Evolutionary conservation across 2,113 vertebrate genomes (phyloP).

Genomic region (Phyllopteryx taeniolatus): DNA sequence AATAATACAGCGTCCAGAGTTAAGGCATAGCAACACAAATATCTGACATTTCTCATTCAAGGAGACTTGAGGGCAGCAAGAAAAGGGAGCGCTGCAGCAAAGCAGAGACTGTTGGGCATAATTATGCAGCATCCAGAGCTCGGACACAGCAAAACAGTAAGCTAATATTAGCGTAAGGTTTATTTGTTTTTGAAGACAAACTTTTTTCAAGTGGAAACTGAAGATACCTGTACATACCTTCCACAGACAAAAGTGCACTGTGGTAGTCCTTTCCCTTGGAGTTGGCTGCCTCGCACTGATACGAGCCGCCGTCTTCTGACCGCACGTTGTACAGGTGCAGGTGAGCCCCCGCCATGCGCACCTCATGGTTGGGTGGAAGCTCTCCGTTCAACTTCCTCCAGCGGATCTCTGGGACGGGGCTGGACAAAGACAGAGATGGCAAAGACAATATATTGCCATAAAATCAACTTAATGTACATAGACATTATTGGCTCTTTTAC

Average conservation of each 20-base stretch:
- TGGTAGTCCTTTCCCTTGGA: slow-evolving; percentile 88
- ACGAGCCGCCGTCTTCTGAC: slow-evolving; percentile 85
- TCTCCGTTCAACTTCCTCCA: slow-evolving; percentile 86
- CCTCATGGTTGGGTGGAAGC: slow-evolving; percentile 81
- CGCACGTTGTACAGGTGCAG: slow-evolving; percentile 89
- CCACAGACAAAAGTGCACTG: slow-evolving; percentile 80
- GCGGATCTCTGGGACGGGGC: slow-evolving; percentile 88
- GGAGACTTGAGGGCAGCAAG: not conserved
- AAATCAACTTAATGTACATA: not conserved
- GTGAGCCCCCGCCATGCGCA: slow-evolving; percentile 83
- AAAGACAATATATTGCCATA: not conserved
- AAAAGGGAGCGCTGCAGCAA: too few relatives aligned
- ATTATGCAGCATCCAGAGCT: not conserved
- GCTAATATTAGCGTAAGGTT: too few relatives aligned
- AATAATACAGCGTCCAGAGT: too few relatives aligned
- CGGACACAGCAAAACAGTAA: too few relatives aligned
- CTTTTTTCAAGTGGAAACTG: not conserved
- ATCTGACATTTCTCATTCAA: not conserved
- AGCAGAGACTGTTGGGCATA: too few relatives aligned
- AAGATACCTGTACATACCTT: slow-evolving; percentile 71
- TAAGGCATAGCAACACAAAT: too few relatives aligned
- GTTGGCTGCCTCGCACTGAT: slow-evolving; percentile 90
- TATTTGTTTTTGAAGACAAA: too few relatives aligned
- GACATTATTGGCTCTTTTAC: not conserved
- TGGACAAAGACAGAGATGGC: slow-evolving; percentile 47